These are phyloP conservation scores for Pristionchus mayeri DNA, from an alignment of 2,888 invertebrate species.

Conservation along the genomic window DNA sequence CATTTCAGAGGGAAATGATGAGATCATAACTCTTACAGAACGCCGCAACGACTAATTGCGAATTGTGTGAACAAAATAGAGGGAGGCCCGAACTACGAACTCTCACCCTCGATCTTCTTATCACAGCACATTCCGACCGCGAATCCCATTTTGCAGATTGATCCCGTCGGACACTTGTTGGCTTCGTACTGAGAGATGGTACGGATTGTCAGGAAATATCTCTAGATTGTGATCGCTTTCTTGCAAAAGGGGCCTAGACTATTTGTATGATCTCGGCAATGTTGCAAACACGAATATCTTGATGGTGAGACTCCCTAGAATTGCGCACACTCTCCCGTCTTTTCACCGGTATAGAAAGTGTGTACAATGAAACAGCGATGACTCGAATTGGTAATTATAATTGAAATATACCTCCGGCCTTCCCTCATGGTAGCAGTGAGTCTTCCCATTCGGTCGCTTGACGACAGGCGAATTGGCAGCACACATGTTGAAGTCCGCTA, in stretches of 20 bases:
- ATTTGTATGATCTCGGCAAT: no score
- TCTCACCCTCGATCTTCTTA: conserved; percentile 47
- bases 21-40: no score
- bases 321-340: not conserved
- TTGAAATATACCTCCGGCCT: conserved; percentile 30
- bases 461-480: conserved; percentile 44
- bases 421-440: conserved; percentile 46
- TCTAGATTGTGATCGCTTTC: no score
- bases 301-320: no score
- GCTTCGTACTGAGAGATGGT: not conserved
- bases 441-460: conserved; percentile 42
- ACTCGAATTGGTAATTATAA: no score
- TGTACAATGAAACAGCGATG: no score
- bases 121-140: conserved; percentile 46
- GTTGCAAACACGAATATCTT: no score
- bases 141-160: conserved; percentile 44
- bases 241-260: no score
- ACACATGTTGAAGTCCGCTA: conserved; percentile 50
- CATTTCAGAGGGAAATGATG: no score
- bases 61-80: not conserved
- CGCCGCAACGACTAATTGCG: not conserved
- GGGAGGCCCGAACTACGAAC: not conserved
- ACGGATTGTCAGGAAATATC: not conserved
- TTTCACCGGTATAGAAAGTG: no score
- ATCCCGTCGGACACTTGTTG: conserved; percentile 39